Percentiles rank a stretch among this genome's conserved stretches.
Conservation (phyloP, 37 sponge, comb jelly and placozoan genomes). For the Aplysina aerophoba region DNA sequence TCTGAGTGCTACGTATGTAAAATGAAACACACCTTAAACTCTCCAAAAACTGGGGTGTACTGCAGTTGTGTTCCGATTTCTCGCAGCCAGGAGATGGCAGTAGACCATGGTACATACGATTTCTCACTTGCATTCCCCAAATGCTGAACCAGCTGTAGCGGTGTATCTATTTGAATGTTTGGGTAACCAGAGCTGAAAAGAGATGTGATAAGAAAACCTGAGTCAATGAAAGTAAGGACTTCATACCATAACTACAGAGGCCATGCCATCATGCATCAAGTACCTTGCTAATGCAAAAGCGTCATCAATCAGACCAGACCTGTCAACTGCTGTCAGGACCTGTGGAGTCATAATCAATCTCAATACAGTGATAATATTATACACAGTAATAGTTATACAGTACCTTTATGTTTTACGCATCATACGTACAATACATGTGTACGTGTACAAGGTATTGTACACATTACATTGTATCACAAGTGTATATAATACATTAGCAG, state of each 20-base stretch:
- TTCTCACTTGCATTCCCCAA: conserved; percentile 61
- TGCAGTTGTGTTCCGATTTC: conserved; percentile 32
- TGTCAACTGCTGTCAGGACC: conserved; percentile 55
- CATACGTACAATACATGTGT: too few relatives aligned
- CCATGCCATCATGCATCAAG: too few relatives aligned
- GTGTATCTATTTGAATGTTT: conserved; percentile 32
- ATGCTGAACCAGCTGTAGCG: conserved; percentile 57
- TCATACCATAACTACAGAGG: too few relatives aligned
- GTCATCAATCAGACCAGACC: conserved; percentile 87
- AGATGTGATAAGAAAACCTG: background rate
- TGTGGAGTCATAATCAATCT: background rate
- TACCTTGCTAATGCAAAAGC: conserved; percentile 80
- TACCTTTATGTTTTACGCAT: too few relatives aligned
- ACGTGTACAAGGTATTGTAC: too few relatives aligned
- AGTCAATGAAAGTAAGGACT: background rate
- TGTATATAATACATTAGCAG: too few relatives aligned
- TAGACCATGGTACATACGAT: conserved; percentile 75
- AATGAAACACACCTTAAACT: conserved; percentile 43
- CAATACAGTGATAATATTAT: too few relatives aligned
- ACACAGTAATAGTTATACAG: too few relatives aligned
- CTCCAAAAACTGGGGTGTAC: conserved; percentile 57
- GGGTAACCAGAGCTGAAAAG: conserved; percentile 62
- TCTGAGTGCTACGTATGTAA: background rate
- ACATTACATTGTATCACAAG: too few relatives aligned
- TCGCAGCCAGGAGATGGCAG: conserved; percentile 50